Evolutionary conservation across 2,113 vertebrate species (phyloP).

Genomic region (Connochaetes taurinus): DNA sequence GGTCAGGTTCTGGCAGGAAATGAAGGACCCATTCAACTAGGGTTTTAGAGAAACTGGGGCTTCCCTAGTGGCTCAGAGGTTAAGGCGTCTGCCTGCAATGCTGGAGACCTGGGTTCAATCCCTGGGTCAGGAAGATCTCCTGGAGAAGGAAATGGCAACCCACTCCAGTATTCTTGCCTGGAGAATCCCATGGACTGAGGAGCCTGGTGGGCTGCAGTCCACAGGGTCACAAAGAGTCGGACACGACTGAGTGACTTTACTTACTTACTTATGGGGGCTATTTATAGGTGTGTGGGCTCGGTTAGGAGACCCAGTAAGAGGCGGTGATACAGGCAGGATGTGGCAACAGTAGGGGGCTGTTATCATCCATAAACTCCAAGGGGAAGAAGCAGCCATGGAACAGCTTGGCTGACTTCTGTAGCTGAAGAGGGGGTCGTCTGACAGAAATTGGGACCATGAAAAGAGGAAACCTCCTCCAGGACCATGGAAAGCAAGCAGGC

Average conservation of each 20-base stretch:
- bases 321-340: accelerated
- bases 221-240: too few species aligned
- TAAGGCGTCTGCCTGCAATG: too few species aligned
- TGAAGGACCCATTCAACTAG: accelerated
- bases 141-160: too few species aligned
- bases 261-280: accelerated
- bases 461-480: accelerated
- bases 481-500: too few species aligned
- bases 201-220: too few species aligned
- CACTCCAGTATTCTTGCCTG: too few species aligned
- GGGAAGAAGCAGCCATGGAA: accelerated
- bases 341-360: background rate
- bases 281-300: accelerated
- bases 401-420: accelerated
- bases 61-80: too few species aligned
- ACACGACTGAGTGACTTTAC: too few species aligned
- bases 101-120: too few species aligned
- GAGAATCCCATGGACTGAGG: too few species aligned
- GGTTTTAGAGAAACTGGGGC: background rate
- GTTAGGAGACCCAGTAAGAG: background rate
- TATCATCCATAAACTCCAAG: accelerated
- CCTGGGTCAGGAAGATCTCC: too few species aligned
- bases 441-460: background rate
- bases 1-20: background rate
- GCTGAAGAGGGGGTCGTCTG: background rate